Percentiles rank a stretch among this genome's conserved stretches.
These are phyloP conservation scores for Pristionchus fissidentatus DNA, from an alignment of 2,888 invertebrate genomes.

Conservation along the genomic window DNA sequence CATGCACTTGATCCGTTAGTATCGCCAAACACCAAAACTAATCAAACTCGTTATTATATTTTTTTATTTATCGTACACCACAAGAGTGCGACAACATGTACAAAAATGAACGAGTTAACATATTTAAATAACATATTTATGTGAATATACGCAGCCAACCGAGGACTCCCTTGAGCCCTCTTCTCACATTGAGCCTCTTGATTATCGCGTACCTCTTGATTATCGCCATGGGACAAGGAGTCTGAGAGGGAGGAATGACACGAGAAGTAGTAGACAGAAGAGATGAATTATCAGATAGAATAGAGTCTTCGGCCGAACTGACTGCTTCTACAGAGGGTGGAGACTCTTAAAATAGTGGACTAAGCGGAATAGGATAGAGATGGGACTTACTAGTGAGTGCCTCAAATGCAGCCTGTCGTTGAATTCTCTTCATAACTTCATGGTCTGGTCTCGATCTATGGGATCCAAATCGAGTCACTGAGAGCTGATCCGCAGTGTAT, in stretches of 20 bases:
- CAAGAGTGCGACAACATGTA: too few relatives aligned
- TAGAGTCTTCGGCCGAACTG: background rate
- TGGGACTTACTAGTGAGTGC: background rate
- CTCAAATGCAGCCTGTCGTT: conserved; percentile 35
- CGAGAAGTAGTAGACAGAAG: background rate
- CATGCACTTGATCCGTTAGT: too few relatives aligned
- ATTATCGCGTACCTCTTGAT: background rate
- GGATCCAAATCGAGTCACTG: conserved; percentile 34
- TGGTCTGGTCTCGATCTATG: conserved; percentile 22
- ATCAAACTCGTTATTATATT: too few relatives aligned
- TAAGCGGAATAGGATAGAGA: background rate
- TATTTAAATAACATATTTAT: too few relatives aligned
- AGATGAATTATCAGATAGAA: conserved; percentile 18
- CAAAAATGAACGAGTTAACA: too few relatives aligned
- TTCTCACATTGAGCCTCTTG: too few relatives aligned
- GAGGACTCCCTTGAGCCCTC: too few relatives aligned
- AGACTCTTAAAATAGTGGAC: background rate
- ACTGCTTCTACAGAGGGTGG: background rate
- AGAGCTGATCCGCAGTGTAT: conserved; percentile 20
- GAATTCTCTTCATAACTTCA: conserved; percentile 40
- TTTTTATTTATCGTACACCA: too few relatives aligned
- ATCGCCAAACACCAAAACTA: too few relatives aligned
- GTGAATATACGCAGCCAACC: too few relatives aligned
- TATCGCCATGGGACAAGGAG: background rate
- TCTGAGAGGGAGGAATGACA: background rate